These are phyloP conservation scores for Halocynthia roretzi DNA, from an alignment of 23 tunicate genomes.

Conservation along the genomic window DNA sequence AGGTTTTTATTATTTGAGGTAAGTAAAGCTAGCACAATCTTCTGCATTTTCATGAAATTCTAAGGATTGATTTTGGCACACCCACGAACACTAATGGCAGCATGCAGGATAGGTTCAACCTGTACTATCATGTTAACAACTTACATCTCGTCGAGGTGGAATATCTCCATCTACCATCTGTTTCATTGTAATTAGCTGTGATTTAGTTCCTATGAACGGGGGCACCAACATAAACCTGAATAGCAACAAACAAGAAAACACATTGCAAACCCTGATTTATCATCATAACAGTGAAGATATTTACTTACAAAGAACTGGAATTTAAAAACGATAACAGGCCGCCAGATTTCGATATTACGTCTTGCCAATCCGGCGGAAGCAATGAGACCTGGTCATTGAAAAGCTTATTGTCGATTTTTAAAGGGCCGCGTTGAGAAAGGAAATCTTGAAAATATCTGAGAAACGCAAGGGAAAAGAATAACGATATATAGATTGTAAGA, in stretches of 20 bases:
- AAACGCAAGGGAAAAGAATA: neutral
- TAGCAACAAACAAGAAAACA: neutral
- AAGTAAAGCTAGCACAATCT: too few relatives aligned
- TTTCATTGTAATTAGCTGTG: conserved; percentile 10
- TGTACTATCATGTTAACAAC: conserved; percentile 5
- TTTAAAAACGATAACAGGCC: conserved; percentile 16
- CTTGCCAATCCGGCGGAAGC: neutral
- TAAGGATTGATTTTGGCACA: too few relatives aligned
- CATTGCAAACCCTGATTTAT: neutral
- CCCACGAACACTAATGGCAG: neutral
- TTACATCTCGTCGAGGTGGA: neutral
- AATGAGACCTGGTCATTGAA: conserved; percentile 6
- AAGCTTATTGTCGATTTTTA: neutral
- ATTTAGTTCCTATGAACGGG: conserved; percentile 10
- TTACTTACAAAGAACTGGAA: conserved; percentile 18
- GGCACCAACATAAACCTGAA: conserved; percentile 14
- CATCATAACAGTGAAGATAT: neutral
- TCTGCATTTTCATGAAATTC: too few relatives aligned
- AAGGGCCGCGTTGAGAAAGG: conserved; percentile 11
- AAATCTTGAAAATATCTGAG: conserved; percentile 17
- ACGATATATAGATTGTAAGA: neutral
- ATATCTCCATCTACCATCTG: neutral
- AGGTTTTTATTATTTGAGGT: too few relatives aligned
- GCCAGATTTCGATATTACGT: conserved; percentile 8
- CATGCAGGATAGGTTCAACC: neutral